phyloP scores from a whole-genome alignment of 1,140 invertebrate genomes.

The Drosophila santomea region DNA sequence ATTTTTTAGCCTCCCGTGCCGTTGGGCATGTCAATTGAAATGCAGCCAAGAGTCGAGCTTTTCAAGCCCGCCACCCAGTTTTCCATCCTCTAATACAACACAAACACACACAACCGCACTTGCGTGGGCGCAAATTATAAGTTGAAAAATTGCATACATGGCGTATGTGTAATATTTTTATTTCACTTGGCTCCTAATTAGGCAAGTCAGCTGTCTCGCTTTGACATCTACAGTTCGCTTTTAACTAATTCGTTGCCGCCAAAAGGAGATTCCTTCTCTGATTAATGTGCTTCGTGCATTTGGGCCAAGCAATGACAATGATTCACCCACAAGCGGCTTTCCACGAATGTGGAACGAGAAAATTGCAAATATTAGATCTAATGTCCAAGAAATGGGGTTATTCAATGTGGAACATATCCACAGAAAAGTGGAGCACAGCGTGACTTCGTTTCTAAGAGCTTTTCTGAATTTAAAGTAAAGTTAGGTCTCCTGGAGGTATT shows the following conservation, averaged over 20 bases:
- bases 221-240: conserved; percentile 54
- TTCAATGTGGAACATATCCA: conserved; percentile 33
- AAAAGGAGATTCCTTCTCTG: conserved; percentile 38
- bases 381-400: conserved; percentile 38
- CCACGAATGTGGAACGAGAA: conserved; percentile 45
- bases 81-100: neutral
- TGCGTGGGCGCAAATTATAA: conserved; percentile 63
- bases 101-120: conserved; percentile 18
- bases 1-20: conserved; percentile 37
- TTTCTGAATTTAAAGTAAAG: neutral
- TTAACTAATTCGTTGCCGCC: conserved; percentile 71
- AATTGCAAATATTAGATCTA: conserved; percentile 51
- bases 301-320: conserved; percentile 65
- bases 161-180: conserved; percentile 83
- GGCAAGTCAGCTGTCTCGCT: conserved; percentile 72
- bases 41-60: conserved; percentile 49
- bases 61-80: conserved; percentile 15
- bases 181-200: conserved; percentile 81
- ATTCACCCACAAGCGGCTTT: conserved; percentile 22
- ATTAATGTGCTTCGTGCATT: conserved; percentile 72
- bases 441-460: neutral
- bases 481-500: neutral
- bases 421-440: neutral
- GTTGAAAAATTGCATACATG: conserved; percentile 66
- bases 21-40: conserved; percentile 76